phyloP scores from a whole-genome alignment of 2,888 invertebrate genomes.

The Drosophila engyochracea region DNA sequence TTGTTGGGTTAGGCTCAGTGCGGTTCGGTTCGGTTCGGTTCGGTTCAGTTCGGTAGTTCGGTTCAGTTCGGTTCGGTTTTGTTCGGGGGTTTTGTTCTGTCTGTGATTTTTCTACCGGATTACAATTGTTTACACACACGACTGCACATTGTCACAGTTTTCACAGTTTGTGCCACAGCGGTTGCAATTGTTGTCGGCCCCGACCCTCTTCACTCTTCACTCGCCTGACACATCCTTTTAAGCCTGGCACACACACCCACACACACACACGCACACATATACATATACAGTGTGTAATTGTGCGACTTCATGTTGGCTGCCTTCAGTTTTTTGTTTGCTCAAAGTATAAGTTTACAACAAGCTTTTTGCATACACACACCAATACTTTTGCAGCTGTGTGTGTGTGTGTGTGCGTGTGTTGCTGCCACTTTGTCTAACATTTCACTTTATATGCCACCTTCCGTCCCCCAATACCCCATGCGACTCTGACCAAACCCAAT shows the following conservation, averaged over 20 bases:
- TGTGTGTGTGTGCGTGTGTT: constrained; percentile 23
- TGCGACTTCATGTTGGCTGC: constrained; percentile 67
- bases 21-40: not conserved
- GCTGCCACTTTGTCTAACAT: constrained; percentile 73
- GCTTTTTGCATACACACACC: constrained; percentile 19
- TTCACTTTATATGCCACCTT: constrained; percentile 60
- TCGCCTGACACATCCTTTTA: constrained; percentile 59
- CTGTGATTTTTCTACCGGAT: constrained; percentile 79
- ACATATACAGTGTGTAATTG: constrained; percentile 59
- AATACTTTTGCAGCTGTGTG: not conserved
- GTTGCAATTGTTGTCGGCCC: constrained; percentile 57
- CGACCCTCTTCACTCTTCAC: constrained; percentile 1
- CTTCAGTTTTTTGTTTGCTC: constrained; percentile 62
- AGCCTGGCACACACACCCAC: constrained; percentile 31
- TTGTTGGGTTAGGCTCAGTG: constrained; percentile 25
- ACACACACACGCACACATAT: constrained; percentile 3
- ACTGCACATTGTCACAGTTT: constrained; percentile 79
- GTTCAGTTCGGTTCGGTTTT: constrained; percentile 23
- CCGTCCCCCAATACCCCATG: constrained; percentile 9
- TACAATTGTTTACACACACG: constrained; percentile 80
- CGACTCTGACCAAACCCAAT: constrained; percentile 45
- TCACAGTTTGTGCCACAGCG: constrained; percentile 49
- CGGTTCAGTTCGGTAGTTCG: not conserved
- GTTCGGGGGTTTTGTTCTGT: constrained; percentile 42
- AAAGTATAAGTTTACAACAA: constrained; percentile 75